Evolutionary conservation across 2,888 invertebrate genomes (phyloP).

Genomic region (Heliconius erato): DNA sequence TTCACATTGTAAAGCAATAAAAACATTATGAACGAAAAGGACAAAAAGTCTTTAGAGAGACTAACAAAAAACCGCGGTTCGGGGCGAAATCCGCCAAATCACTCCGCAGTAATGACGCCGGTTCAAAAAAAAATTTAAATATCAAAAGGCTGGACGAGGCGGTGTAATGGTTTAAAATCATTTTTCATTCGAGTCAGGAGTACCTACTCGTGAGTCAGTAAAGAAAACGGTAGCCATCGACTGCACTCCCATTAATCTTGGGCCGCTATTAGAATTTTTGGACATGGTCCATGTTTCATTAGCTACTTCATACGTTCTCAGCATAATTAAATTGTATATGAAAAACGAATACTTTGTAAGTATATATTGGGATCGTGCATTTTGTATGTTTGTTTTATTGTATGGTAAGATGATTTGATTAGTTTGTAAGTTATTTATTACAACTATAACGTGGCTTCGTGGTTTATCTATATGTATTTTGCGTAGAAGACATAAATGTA

Average conservation of each 20-base stretch:
- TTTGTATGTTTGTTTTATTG: constrained; percentile 33
- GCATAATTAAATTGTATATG: constrained; percentile 26
- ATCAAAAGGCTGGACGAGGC: constrained; percentile 86
- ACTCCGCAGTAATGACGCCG: constrained; percentile 83
- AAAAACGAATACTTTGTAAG: constrained; percentile 27
- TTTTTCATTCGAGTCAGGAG: constrained; percentile 82
- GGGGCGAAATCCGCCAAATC: constrained; percentile 85
- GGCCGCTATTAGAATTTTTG: constrained; percentile 76
- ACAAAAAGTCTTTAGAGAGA: constrained; percentile 81
- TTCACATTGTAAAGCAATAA: constrained; percentile 85
- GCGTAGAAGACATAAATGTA: too few relatives aligned
- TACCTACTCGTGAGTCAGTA: constrained; percentile 77
- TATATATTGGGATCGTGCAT: background rate
- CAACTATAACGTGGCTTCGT: too few relatives aligned
- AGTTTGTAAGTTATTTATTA: background rate
- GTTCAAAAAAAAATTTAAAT: constrained; percentile 85
- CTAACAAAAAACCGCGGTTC: constrained; percentile 80
- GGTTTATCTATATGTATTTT: too few relatives aligned
- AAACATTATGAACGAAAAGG: constrained; percentile 83
- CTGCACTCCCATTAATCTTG: constrained; percentile 77
- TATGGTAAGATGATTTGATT: background rate
- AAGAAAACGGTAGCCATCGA: constrained; percentile 83
- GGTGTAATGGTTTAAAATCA: constrained; percentile 86
- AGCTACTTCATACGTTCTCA: constrained; percentile 37
- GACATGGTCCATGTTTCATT: constrained; percentile 71